Evolutionary conservation across 2,113 vertebrate genomes (phyloP).

Genomic region (Tachuris rubrigastra): DNA sequence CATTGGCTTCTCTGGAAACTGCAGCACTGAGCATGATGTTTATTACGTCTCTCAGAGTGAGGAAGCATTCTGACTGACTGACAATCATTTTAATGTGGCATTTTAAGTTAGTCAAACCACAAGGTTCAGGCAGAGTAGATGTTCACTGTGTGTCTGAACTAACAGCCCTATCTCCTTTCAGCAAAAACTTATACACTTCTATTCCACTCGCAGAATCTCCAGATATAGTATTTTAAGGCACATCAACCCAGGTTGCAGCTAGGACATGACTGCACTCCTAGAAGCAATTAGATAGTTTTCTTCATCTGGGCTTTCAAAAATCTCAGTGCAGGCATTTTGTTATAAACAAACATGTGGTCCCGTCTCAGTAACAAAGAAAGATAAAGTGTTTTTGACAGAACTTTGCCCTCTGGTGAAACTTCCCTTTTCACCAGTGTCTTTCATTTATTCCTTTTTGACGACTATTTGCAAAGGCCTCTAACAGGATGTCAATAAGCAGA

Average conservation of each 20-base stretch:
- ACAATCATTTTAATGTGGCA: conserved; percentile 30
- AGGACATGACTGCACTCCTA: not conserved
- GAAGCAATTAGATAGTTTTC: conserved; percentile 42
- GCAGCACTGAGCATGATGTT: not conserved
- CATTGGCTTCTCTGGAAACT: not conserved
- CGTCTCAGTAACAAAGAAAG: conserved; percentile 51
- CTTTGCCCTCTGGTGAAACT: conserved; percentile 43
- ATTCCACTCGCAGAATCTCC: not conserved
- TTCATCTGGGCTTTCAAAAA: conserved; percentile 44
- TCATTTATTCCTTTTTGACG: conserved; percentile 46
- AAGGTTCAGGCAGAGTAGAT: conserved; percentile 43
- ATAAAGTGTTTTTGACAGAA: conserved; percentile 59
- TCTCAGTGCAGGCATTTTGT: not conserved
- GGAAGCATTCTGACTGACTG: conserved; percentile 53
- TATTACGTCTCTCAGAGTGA: conserved; percentile 3
- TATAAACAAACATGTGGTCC: conserved; percentile 55
- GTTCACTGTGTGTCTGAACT: conserved; percentile 23
- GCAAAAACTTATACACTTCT: not conserved
- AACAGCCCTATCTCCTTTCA: conserved; percentile 38
- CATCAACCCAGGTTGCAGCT: not conserved
- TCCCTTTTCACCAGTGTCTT: conserved; percentile 20
- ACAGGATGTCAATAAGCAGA: conserved; percentile 19
- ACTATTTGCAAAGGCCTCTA: not conserved
- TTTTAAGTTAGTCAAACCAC: conserved; percentile 47
- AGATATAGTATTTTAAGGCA: not conserved